Conservation (phyloP, 2,113 vertebrate genomes). For the Varanus komodoensis region DNA sequence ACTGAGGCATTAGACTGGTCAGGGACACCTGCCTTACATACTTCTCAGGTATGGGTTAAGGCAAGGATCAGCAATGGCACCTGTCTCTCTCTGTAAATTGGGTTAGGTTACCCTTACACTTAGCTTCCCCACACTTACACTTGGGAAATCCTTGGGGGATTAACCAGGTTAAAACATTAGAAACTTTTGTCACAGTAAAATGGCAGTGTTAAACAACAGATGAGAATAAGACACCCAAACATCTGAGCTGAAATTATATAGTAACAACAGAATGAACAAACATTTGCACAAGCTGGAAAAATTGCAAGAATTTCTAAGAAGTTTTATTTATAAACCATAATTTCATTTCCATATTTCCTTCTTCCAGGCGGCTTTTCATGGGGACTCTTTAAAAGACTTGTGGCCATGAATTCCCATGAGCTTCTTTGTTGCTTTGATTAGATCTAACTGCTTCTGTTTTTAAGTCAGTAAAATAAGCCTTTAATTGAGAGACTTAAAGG, state of each 20-base stretch:
- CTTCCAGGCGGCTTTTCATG: neutral
- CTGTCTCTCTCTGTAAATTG: too few relatives aligned
- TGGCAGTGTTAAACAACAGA: neutral
- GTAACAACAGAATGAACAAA: neutral
- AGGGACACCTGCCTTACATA: too few relatives aligned
- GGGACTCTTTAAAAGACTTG: neutral
- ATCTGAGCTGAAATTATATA: neutral
- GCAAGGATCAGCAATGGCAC: too few relatives aligned
- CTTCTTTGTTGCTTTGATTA: conserved; percentile 18
- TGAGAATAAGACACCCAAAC: too few relatives aligned
- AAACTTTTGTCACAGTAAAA: neutral
- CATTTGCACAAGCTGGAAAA: neutral
- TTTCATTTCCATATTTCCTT: neutral
- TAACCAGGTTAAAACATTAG: neutral
- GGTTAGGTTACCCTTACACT: too few relatives aligned
- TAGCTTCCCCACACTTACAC: too few relatives aligned
- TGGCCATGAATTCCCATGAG: neutral
- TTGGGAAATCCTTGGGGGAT: too few relatives aligned
- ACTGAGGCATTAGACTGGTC: too few relatives aligned
- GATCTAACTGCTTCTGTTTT: neutral
- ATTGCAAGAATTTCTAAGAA: neutral
- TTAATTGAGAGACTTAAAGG: neutral
- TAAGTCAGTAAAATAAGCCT: neutral
- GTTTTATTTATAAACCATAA: neutral
- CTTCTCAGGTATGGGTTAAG: too few relatives aligned